Evolutionary conservation across 2,113 vertebrate species (phyloP).

Genomic region (Misgurnus mizolepis): DNA sequence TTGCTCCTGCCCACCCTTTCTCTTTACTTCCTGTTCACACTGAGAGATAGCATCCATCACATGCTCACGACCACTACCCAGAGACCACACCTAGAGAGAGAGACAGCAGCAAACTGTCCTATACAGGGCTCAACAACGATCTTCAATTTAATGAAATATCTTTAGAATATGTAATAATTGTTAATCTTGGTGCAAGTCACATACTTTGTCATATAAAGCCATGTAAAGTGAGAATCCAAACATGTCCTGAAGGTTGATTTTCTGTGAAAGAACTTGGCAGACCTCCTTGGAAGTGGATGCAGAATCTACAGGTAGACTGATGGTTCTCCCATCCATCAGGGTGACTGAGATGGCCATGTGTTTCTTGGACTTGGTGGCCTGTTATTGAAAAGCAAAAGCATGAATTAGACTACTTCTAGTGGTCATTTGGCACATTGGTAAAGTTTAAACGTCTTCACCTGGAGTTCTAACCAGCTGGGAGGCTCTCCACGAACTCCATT

Average conservation of each 20-base stretch:
- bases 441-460: slow-evolving; percentile 73
- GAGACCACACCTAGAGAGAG: slow-evolving; percentile 83
- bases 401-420: not conserved
- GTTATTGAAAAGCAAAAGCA: slow-evolving; percentile 7
- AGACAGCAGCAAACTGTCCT: not conserved
- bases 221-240: slow-evolving; percentile 94
- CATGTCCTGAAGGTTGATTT: slow-evolving; percentile 79
- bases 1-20: slow-evolving; percentile 82
- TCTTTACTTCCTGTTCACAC: slow-evolving; percentile 89
- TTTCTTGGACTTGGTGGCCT: slow-evolving; percentile 93
- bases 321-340: slow-evolving; percentile 80
- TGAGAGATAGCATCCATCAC: slow-evolving; percentile 92
- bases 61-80: slow-evolving; percentile 86
- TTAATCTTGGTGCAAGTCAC: not conserved
- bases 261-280: slow-evolving; percentile 80
- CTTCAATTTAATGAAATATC: no score
- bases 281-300: slow-evolving; percentile 88
- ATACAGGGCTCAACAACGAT: not conserved
- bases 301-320: slow-evolving; percentile 85
- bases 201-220: slow-evolving; percentile 90
- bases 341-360: slow-evolving; percentile 80
- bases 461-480: slow-evolving; percentile 91
- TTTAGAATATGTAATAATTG: no score
- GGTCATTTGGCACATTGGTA: not conserved
- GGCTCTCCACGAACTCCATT: slow-evolving; percentile 88